phyloP scores from a whole-genome alignment of 2,888 invertebrate species.

The Argyresthia albistria region DNA sequence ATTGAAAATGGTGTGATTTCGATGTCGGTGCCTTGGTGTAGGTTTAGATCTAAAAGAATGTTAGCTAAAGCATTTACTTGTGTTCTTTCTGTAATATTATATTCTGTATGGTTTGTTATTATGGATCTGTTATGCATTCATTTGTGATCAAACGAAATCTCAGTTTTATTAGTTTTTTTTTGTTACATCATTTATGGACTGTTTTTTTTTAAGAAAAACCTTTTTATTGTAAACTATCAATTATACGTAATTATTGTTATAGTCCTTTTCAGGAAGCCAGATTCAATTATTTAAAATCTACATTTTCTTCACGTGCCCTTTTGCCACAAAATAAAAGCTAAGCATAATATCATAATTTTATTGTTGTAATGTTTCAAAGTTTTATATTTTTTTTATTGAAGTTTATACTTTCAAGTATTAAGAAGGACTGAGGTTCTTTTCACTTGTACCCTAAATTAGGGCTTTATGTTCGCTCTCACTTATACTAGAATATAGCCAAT shows the following conservation, averaged over 20 bases:
- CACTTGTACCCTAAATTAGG: slow-evolving; percentile 72
- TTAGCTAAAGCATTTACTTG: neutral
- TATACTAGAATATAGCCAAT: slow-evolving; percentile 51
- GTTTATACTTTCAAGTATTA: slow-evolving; percentile 36
- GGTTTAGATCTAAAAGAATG: neutral
- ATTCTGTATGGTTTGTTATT: neutral
- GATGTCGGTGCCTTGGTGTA: slow-evolving; percentile 4
- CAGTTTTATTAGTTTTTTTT: neutral
- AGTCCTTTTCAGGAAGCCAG: too few species aligned
- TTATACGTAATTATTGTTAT: too few species aligned
- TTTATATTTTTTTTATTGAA: slow-evolving; percentile 4
- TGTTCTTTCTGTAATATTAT: neutral
- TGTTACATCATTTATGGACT: neutral
- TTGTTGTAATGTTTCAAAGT: neutral
- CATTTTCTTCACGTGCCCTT: too few species aligned
- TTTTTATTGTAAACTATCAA: too few species aligned
- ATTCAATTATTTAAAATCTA: too few species aligned
- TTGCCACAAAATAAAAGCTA: neutral
- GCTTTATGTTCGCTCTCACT: slow-evolving; percentile 62
- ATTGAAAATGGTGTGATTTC: neutral
- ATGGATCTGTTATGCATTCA: neutral
- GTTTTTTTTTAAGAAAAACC: too few species aligned
- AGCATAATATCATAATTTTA: neutral
- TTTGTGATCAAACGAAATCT: neutral
- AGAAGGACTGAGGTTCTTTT: slow-evolving; percentile 66